phyloP scores from a whole-genome alignment of 2,888 invertebrate genomes.

The Drosophila monieri region DNA sequence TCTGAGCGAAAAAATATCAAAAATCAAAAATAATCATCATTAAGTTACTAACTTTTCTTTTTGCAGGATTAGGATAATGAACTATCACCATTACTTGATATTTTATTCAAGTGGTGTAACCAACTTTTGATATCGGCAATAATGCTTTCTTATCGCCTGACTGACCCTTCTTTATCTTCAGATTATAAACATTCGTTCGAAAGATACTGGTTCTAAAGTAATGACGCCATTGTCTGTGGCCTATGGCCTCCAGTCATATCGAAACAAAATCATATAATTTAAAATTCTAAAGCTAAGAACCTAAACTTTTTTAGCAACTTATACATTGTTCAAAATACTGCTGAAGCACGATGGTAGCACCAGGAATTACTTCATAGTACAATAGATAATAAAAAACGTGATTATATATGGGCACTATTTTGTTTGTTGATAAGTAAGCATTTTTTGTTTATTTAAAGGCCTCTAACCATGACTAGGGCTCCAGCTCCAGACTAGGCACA shows the following conservation, averaged over 20 bases:
- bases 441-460: not conserved
- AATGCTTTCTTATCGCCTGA: not conserved
- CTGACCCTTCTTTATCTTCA: not conserved
- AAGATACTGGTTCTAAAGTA: not conserved
- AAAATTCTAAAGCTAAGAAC: no score
- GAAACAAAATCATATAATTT: no score
- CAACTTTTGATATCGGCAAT: not conserved
- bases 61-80: not conserved
- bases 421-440: conserved; percentile 10
- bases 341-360: not conserved
- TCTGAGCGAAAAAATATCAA: no score
- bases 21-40: no score
- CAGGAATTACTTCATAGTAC: not conserved
- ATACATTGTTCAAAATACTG: not conserved
- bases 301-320: no score
- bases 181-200: not conserved
- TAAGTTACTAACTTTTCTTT: no score
- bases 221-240: not conserved
- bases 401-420: not conserved
- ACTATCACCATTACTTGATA: not conserved
- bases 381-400: not conserved
- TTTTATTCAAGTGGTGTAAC: not conserved
- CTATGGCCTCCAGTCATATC: no score
- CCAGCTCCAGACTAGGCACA: conserved; percentile 1
- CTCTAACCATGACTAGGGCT: conserved; percentile 21